These are phyloP conservation scores for Otolemur crassicaudatus DNA, from an alignment of 2,797 vertebrate genomes.

Conservation along the genomic window DNA sequence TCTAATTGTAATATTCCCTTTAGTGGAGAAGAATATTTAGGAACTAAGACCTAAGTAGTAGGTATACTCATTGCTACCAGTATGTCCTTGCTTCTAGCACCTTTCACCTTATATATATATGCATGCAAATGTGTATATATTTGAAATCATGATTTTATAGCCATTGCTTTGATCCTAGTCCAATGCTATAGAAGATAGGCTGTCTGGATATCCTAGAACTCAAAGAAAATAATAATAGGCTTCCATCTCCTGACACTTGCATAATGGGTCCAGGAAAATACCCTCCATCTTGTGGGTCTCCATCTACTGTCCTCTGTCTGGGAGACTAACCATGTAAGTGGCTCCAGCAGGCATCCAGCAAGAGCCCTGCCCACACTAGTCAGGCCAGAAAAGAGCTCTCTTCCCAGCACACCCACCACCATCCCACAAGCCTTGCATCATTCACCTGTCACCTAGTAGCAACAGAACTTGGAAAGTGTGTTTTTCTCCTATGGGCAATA, in stretches of 20 bases:
- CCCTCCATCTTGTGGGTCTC: not conserved
- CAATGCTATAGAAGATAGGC: not conserved
- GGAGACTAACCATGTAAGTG: not conserved
- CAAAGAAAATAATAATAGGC: not conserved
- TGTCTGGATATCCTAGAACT: not conserved
- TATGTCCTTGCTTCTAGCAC: not conserved
- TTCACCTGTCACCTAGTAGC: too few species aligned
- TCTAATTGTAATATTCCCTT: not conserved
- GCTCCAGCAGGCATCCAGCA: not conserved
- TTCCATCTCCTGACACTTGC: not conserved
- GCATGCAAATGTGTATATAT: not conserved
- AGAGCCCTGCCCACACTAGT: not conserved
- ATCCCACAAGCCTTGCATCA: not conserved
- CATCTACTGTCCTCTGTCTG: not conserved
- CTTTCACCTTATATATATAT: not conserved
- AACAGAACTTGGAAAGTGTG: not conserved
- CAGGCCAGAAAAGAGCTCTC: not conserved
- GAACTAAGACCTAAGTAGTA: not conserved
- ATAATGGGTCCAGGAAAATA: not conserved
- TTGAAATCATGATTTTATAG: not conserved
- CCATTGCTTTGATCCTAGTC: not conserved
- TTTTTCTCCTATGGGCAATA: not conserved
- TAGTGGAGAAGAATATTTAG: not conserved
- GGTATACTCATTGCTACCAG: not conserved
- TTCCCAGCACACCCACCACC: not conserved